Conservation (phyloP, 2,888 invertebrate genomes). For the Drosophila ustulata region DNA sequence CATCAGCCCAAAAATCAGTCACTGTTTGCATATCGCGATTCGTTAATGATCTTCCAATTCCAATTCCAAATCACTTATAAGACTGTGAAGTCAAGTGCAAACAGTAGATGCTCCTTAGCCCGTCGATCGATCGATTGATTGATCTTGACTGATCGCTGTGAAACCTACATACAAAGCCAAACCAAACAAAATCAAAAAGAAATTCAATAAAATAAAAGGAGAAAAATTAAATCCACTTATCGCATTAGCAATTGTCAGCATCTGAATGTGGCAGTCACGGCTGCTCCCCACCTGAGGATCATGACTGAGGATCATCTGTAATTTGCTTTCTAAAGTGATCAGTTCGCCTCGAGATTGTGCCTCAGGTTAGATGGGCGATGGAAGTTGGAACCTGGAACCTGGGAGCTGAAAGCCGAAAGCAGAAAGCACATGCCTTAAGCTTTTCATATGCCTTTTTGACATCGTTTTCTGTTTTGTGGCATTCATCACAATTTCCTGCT, state of each 20-base stretch:
- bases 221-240: conserved; percentile 61
- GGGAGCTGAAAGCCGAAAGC: not conserved
- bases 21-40: conserved; percentile 38
- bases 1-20: conserved; percentile 37
- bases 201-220: conserved; percentile 6
- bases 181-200: not conserved
- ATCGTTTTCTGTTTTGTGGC: conserved; percentile 49
- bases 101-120: conserved; percentile 28
- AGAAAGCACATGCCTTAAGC: conserved; percentile 23
- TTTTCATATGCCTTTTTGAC: conserved; percentile 62
- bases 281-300: conserved; percentile 50
- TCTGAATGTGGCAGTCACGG: conserved; percentile 70
- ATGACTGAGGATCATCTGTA: conserved; percentile 74
- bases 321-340: conserved; percentile 75
- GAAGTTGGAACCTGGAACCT: not conserved
- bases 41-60: conserved; percentile 42
- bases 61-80: conserved; percentile 18
- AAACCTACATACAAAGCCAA: conserved; percentile 17
- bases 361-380: conserved; percentile 6
- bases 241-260: conserved; percentile 65
- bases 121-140: conserved; percentile 51
- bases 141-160: conserved; percentile 66
- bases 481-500: conserved; percentile 66
- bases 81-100: conserved; percentile 66
- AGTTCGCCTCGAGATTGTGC: conserved; percentile 34